Evolutionary conservation across 2,888 invertebrate genomes (phyloP).

Genomic region (Pemphredon lugubris): DNA sequence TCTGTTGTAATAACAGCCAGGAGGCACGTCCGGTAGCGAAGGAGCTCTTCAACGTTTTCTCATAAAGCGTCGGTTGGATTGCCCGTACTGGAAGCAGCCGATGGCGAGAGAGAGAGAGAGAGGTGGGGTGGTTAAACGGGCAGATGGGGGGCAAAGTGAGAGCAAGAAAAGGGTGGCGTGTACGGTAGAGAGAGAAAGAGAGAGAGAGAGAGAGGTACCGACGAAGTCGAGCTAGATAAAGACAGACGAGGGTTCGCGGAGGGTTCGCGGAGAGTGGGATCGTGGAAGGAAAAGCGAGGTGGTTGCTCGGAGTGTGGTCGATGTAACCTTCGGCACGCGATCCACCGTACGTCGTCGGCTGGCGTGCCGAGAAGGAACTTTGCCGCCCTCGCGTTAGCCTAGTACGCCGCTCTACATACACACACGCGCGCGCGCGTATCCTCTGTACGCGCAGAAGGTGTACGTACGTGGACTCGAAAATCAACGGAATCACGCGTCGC

Average conservation of each 20-base stretch:
- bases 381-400: constrained; percentile 46
- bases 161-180: not conserved
- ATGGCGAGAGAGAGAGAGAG: constrained; percentile 24
- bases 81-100: constrained; percentile 47
- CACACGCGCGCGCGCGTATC: not conserved
- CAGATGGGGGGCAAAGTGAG: not conserved
- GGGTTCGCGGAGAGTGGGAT: not conserved
- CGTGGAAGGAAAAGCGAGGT: constrained; percentile 35
- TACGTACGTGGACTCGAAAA: too few relatives aligned
- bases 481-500: too few relatives aligned
- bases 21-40: constrained; percentile 68
- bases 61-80: constrained; percentile 67
- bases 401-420: constrained; percentile 10
- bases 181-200: not conserved
- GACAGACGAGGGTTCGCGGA: too few relatives aligned
- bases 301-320: constrained; percentile 60
- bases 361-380: constrained; percentile 63
- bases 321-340: constrained; percentile 79
- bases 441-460: too few relatives aligned
- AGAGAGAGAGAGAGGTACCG: constrained; percentile 14
- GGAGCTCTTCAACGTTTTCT: constrained; percentile 72
- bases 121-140: constrained; percentile 25
- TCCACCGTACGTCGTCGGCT: constrained; percentile 55
- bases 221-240: constrained; percentile 7
- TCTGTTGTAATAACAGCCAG: constrained; percentile 72